phyloP scores from a whole-genome alignment of 2,113 vertebrate species.

The Delphinus delphis region DNA sequence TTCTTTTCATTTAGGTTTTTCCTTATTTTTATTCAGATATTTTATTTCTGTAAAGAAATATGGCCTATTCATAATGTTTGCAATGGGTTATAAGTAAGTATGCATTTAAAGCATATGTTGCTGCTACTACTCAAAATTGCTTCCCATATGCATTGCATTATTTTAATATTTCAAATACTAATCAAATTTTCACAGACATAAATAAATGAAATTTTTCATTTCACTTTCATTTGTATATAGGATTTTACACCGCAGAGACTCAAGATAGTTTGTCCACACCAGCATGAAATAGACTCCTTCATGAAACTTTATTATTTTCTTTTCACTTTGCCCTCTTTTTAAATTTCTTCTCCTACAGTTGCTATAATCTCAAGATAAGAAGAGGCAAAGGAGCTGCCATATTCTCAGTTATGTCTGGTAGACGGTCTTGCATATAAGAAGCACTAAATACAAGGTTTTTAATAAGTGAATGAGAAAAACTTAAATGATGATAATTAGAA shows the following conservation, averaged over 20 bases:
- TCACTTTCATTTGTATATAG: neutral
- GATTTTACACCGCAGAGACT: neutral
- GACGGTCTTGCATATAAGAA: neutral
- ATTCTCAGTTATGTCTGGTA: neutral
- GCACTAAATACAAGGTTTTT: neutral
- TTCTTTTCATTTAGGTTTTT: neutral
- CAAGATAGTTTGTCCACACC: neutral
- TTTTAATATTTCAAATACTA: slow-evolving; percentile 24
- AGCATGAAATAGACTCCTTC: neutral
- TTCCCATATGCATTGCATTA: neutral
- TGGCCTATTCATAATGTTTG: neutral
- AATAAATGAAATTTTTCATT: neutral
- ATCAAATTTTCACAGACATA: neutral
- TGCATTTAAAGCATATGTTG: neutral
- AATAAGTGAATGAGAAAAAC: neutral
- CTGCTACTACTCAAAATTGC: neutral
- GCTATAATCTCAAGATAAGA: neutral
- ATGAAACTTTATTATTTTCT: neutral
- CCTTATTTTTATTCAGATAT: slow-evolving; percentile 13
- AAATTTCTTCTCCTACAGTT: neutral
- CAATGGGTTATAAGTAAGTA: neutral
- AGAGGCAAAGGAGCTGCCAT: neutral
- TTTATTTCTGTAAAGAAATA: neutral
- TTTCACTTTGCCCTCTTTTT: neutral
- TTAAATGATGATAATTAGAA: neutral